A percentile compares a stretch with the other conserved stretches of the same genome.
Evolutionary conservation across 2,113 vertebrate species (phyloP).

Genomic region (Chitala chitala): DNA sequence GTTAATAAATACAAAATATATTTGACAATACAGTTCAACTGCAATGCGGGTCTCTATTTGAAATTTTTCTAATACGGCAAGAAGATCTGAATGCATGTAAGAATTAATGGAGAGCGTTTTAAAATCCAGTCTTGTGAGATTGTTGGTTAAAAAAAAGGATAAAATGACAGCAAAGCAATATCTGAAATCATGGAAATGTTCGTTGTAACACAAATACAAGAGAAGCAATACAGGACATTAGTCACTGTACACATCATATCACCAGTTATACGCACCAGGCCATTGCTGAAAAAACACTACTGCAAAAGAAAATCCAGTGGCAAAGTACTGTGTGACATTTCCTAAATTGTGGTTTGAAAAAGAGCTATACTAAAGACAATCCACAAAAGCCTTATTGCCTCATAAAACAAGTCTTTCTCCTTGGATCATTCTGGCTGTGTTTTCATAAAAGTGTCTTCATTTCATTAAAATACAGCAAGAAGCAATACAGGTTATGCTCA

Average conservation of each 20-base stretch:
- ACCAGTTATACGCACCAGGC: not conserved
- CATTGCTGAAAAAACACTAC: not conserved
- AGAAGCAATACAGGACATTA: not conserved
- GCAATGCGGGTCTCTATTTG: too few relatives aligned
- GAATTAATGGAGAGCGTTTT: too few relatives aligned
- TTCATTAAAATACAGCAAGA: not conserved
- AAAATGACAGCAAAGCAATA: conserved; percentile 1
- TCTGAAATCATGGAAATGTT: not conserved
- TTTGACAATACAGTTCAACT: too few relatives aligned
- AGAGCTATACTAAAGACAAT: not conserved
- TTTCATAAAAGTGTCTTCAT: not conserved
- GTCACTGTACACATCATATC: not conserved
- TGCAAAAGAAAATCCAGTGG: not conserved
- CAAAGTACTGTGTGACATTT: not conserved
- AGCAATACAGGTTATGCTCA: not conserved
- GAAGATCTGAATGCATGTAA: too few relatives aligned
- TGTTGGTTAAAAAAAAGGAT: too few relatives aligned
- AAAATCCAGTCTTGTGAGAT: too few relatives aligned
- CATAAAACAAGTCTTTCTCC: not conserved
- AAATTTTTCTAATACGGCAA: too few relatives aligned
- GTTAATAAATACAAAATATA: too few relatives aligned
- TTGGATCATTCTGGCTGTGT: not conserved
- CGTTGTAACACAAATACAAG: not conserved
- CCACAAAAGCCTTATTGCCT: not conserved
- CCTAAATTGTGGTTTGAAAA: not conserved